phyloP scores from a whole-genome alignment of 2,888 invertebrate genomes.

The Rotaria sp. region DNA sequence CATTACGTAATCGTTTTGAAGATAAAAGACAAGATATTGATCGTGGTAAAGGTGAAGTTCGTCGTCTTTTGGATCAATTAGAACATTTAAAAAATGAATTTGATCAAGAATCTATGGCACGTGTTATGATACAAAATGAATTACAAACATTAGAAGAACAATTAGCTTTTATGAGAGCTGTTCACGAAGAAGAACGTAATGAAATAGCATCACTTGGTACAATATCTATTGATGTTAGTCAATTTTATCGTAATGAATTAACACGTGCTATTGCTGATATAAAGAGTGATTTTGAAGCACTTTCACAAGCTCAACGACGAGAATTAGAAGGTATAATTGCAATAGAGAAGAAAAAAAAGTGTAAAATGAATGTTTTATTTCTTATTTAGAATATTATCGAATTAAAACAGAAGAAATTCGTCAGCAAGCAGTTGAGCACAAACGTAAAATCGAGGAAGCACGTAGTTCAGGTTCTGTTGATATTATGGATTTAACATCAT shows the following conservation, averaged over 20 bases:
- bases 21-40: conserved; percentile 37
- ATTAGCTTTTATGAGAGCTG: conserved; percentile 38
- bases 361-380: not conserved
- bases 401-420: conserved; percentile 40
- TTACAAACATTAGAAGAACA: conserved; percentile 40
- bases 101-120: conserved; percentile 37
- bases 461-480: conserved; percentile 33
- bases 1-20: conserved; percentile 30
- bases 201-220: conserved; percentile 36
- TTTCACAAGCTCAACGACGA: conserved; percentile 35
- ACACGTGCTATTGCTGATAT: conserved; percentile 38
- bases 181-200: conserved; percentile 40
- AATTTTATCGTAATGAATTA: conserved; percentile 38
- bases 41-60: conserved; percentile 32
- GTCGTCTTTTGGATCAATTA: conserved; percentile 37
- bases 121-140: conserved; percentile 40
- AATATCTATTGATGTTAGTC: conserved; percentile 37
- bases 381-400: conserved; percentile 35
- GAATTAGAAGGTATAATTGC: conserved; percentile 31
- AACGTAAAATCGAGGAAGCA: conserved; percentile 33
- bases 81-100: conserved; percentile 38
- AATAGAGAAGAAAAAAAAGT: not conserved
- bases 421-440: conserved; percentile 35
- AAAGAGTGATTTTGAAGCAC: conserved; percentile 36
- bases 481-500: conserved; percentile 17